A percentile compares a stretch with the other conserved stretches of the same genome.
Conservation (phyloP, 2,888 invertebrate genomes). For the Drosophila mimetica region DNA sequence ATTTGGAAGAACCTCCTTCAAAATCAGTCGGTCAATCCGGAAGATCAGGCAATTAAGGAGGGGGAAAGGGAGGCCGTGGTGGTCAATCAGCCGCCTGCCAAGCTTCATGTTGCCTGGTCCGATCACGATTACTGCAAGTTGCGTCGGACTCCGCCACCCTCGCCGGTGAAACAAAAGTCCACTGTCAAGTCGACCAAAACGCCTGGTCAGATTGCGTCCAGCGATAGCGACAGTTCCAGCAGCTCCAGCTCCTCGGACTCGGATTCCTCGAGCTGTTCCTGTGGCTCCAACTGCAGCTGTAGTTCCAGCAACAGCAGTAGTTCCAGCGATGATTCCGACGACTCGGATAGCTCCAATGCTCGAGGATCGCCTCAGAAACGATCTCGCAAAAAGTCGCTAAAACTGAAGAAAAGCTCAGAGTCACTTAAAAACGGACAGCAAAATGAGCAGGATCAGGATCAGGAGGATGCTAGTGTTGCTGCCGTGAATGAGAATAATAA, state of each 20-base stretch:
- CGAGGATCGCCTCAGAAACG: slow-evolving; percentile 79
- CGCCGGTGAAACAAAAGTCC: slow-evolving; percentile 41
- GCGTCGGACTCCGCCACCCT: slow-evolving; percentile 68
- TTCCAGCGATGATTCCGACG: slow-evolving; percentile 87
- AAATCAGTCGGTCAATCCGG: slow-evolving; percentile 55
- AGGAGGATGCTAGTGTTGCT: slow-evolving; percentile 57
- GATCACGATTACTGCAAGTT: slow-evolving; percentile 92
- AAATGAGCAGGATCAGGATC: slow-evolving; percentile 15
- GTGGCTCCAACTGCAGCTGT: slow-evolving; percentile 93
- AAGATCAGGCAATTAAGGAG: slow-evolving; percentile 35
- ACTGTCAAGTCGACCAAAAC: slow-evolving; percentile 9
- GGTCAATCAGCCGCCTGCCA: slow-evolving; percentile 71
- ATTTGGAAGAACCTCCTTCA: slow-evolving; percentile 82
- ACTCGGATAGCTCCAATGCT: slow-evolving; percentile 85
- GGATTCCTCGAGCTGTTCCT: slow-evolving; percentile 91
- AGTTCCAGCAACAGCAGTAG: slow-evolving; percentile 87
- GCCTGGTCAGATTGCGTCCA: slow-evolving; percentile 68
- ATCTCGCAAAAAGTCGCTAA: slow-evolving; percentile 82
- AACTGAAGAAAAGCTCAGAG: slow-evolving; percentile 72
- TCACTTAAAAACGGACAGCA: slow-evolving; percentile 21
- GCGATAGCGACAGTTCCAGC: slow-evolving; percentile 86
- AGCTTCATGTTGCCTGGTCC: slow-evolving; percentile 87
- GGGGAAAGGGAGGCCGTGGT: slow-evolving; percentile 12
- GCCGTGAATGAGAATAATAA: slow-evolving; percentile 82
- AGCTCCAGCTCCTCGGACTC: slow-evolving; percentile 91